phyloP scores from a whole-genome alignment of 2,888 invertebrate species.

The Protodeltote pygarga region DNA sequence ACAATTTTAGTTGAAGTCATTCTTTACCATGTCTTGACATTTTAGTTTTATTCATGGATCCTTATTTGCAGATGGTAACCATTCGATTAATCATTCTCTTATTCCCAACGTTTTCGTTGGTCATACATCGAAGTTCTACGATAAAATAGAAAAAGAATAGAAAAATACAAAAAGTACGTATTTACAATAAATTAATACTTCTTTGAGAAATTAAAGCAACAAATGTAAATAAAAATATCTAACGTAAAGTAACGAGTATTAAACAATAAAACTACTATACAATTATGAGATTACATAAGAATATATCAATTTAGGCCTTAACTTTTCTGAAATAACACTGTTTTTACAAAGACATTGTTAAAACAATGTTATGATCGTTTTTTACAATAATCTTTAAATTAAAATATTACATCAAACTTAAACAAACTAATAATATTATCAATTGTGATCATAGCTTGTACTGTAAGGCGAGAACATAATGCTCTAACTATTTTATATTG shows the following conservation, averaged over 20 bases:
- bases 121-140: conserved; percentile 16
- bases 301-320: conserved; percentile 38
- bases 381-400: conserved; percentile 11
- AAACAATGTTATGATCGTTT: not conserved
- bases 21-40: conserved; percentile 25
- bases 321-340: not conserved
- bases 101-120: conserved; percentile 17
- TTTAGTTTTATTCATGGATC: conserved; percentile 21
- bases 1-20: conserved; percentile 6
- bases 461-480: conserved; percentile 45
- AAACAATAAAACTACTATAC: conserved; percentile 32
- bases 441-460: conserved; percentile 51
- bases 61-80: conserved; percentile 16
- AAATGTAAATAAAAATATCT: conserved; percentile 52
- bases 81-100: conserved; percentile 21
- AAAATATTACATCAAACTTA: conserved; percentile 18
- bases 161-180: conserved; percentile 42
- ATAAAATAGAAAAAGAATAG: conserved; percentile 32
- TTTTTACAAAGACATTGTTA: conserved; percentile 1
- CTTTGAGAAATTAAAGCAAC: conserved; percentile 44
- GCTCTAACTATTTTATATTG: conserved; percentile 24
- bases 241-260: conserved; percentile 48
- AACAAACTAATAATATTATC: conserved; percentile 30
- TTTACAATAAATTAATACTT: conserved; percentile 59
- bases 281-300: conserved; percentile 30